phyloP scores from a whole-genome alignment of 2,888 invertebrate species.

The Heliconius ethilla region DNA sequence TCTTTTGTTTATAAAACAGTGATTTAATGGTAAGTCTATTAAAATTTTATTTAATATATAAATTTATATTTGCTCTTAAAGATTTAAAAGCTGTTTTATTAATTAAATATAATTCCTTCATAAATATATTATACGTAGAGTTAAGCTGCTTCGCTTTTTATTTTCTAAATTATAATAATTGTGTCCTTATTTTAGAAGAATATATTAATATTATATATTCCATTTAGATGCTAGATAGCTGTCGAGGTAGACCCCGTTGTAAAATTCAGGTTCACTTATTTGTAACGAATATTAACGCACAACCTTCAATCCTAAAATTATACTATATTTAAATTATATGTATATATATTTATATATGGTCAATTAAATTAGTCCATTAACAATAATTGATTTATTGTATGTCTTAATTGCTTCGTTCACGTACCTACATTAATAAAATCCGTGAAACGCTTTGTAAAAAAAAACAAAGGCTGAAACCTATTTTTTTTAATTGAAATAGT shows the following conservation, averaged over 20 bases:
- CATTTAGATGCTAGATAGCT: constrained; percentile 29
- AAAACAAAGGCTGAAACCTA: constrained; percentile 1
- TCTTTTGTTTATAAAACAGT: background rate
- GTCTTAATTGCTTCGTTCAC: background rate
- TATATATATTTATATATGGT: constrained; percentile 41
- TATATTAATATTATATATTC: constrained; percentile 6
- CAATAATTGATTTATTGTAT: background rate
- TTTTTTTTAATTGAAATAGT: background rate
- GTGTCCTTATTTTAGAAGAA: background rate
- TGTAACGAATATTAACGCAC: constrained; percentile 61
- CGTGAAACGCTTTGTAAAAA: constrained; percentile 11
- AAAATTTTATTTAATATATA: constrained; percentile 3
- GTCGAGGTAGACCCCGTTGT: constrained; percentile 14
- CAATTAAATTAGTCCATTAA: constrained; percentile 35
- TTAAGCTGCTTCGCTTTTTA: constrained; percentile 7
- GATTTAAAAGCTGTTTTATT: background rate
- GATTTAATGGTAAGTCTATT: background rate
- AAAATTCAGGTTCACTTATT: constrained; percentile 34
- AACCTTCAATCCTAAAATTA: constrained; percentile 59
- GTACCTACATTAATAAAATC: background rate
- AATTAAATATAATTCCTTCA: constrained; percentile 5
- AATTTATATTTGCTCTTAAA: constrained; percentile 16
- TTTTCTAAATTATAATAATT: background rate
- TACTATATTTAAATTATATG: constrained; percentile 6
- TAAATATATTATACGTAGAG: background rate